A percentile compares a stretch with the other conserved stretches of the same genome.
phyloP scores from a whole-genome alignment of 2,113 vertebrate species.

The Vidua chalybeata region DNA sequence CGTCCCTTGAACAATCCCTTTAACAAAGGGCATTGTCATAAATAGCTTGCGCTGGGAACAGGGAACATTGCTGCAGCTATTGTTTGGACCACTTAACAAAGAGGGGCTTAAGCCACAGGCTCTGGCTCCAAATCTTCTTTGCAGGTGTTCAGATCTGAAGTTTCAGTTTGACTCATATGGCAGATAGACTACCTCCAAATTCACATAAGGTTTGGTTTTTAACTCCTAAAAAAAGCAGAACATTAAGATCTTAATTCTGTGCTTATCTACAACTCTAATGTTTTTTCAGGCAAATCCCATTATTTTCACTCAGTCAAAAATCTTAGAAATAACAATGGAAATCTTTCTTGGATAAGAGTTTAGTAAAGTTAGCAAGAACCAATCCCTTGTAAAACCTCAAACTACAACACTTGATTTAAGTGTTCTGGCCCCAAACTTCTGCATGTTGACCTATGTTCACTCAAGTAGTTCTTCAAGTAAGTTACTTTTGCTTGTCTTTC shows the following conservation, averaged over 20 bases:
- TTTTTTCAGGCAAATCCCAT: conserved; percentile 45
- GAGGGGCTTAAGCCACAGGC: neutral
- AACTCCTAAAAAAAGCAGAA: neutral
- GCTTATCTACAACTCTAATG: neutral
- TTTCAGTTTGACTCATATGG: neutral
- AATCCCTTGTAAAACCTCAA: neutral
- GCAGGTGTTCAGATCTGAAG: conserved; percentile 42
- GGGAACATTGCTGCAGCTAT: conserved; percentile 44
- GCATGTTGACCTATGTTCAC: neutral
- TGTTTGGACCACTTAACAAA: conserved; percentile 57
- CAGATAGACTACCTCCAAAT: neutral
- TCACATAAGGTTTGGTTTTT: neutral
- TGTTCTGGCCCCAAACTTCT: neutral
- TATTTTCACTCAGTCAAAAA: conserved; percentile 26
- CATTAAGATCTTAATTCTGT: neutral
- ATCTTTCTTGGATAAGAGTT: conserved; percentile 4
- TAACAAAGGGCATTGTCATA: conserved; percentile 62
- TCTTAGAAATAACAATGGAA: neutral
- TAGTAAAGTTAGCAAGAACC: neutral
- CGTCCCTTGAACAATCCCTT: conserved; percentile 50
- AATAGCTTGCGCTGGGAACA: conserved; percentile 62
- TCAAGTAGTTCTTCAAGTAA: neutral
- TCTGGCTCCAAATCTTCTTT: conserved; percentile 54
- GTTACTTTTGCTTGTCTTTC: neutral
- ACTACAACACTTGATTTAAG: neutral